These are phyloP conservation scores for Neosilurus mollespiculum DNA, from an alignment of 2,797 vertebrate genomes.

Conservation along the genomic window DNA sequence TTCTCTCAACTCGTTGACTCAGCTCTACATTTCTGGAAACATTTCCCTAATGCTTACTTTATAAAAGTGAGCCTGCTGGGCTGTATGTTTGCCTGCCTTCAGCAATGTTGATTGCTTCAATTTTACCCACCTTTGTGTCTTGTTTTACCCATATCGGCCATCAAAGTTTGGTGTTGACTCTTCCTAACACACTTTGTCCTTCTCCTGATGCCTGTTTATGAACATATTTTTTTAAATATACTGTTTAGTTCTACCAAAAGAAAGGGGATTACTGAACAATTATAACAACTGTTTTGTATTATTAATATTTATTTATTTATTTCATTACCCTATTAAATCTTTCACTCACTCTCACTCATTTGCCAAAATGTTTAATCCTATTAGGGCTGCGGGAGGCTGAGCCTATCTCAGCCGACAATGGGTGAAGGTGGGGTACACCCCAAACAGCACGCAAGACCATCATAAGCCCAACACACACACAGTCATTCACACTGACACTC, in stretches of 20 bases:
- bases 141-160: conserved; percentile 1
- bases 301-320: not conserved
- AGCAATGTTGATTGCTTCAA: conserved; percentile 11
- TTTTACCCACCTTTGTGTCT: not conserved
- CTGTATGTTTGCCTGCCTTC: not conserved
- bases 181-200: not conserved
- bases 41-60: conserved; percentile 13
- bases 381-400: no score
- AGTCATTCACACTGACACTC: no score
- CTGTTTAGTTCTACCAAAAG: not conserved
- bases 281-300: not conserved
- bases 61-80: conserved; percentile 2
- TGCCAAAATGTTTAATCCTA: no score
- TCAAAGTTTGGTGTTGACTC: not conserved
- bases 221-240: not conserved
- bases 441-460: no score
- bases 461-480: no score
- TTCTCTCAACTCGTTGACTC: conserved; percentile 17
- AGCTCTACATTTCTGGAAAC: conserved; percentile 2
- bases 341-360: no score
- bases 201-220: not conserved
- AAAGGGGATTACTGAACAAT: not conserved
- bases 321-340: not conserved
- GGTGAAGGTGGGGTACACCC: no score
- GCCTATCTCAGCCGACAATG: no score